Evolutionary conservation across 2,797 vertebrate genomes (phyloP), one percentile per base, ranked within the genome.

Genomic region (Myoxocephalus aenaeus): DNA sequence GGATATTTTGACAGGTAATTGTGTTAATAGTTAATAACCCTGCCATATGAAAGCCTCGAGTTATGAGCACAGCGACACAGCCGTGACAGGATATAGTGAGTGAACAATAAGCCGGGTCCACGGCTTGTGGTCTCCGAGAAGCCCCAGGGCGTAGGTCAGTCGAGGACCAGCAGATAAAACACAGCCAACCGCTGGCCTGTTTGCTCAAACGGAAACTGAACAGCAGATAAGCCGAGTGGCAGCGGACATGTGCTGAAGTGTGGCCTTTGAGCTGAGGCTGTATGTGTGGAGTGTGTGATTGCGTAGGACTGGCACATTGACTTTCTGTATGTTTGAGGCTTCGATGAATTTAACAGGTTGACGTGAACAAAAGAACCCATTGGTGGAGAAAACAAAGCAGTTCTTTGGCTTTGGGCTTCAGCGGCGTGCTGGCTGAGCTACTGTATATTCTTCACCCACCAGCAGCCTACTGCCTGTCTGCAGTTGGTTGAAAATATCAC

Each of bases 91-190:
- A 70, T 7, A 7, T 7, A 32, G 25, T 44, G 74, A 27, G 27
- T 38, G 77, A 64, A 83, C 68, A 80, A 80, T 64, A 62, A 63
- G 66, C 3, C 29, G 20, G 50, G 38, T 25, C 12, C 53, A 62
- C 63, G 57, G 42, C 29, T 42, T 58, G 73, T 50, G 58, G 54
- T 65, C 58, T 65, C 6, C 59, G 64, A 77, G 75, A 36, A 65
- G 79, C 85, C 77, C 69, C 51, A 13, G 84, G 88, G 80, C 72
- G 69, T 77, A 84, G 84, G 86, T 90, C 86, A 87, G 68, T 64
- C 64, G 67, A 65, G 70, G 25, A 72, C 46, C 0, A 44, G 70
- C 36, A 68, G 64, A 87, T 84, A 76, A 58, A 56, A 56, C 70
- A 66, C 22, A 59, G 25, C 46, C 64, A 64, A 59, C 70, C 77